Evolutionary conservation across 1,140 invertebrate genomes (phyloP).

Genomic region (Drosophila arizonae): DNA sequence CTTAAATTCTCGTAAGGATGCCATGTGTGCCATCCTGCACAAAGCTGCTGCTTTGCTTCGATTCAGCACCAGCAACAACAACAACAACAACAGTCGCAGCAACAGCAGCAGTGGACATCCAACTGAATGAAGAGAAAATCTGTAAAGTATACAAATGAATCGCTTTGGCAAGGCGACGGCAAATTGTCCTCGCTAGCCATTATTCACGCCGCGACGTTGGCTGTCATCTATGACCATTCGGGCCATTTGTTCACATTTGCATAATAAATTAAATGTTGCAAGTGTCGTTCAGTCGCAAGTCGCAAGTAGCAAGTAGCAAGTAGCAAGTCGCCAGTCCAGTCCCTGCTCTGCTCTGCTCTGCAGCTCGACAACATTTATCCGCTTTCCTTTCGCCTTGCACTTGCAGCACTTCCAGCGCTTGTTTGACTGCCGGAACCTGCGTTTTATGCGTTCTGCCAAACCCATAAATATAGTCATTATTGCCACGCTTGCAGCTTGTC

Average conservation of each 20-base stretch:
- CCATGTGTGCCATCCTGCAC: constrained; percentile 26
- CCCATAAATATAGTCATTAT: constrained; percentile 72
- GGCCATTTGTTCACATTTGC: constrained; percentile 79
- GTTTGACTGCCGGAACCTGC: constrained; percentile 41
- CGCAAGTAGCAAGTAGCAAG: neutral
- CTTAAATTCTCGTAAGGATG: constrained; percentile 53
- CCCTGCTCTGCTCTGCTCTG: constrained; percentile 32
- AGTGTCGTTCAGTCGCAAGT: constrained; percentile 59
- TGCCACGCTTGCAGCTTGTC: constrained; percentile 41
- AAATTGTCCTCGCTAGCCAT: constrained; percentile 65
- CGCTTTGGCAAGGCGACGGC: constrained; percentile 26
- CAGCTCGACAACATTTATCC: constrained; percentile 46
- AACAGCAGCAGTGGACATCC: constrained; percentile 17
- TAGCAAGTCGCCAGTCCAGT: constrained; percentile 29
- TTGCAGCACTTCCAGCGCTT: constrained; percentile 23
- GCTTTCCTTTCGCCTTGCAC: constrained; percentile 19
- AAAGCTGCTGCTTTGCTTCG: constrained; percentile 19
- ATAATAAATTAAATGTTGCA: constrained; percentile 81
- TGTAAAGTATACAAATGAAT: constrained; percentile 36
- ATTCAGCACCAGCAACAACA: neutral
- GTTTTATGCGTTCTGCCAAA: constrained; percentile 67
- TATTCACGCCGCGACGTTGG: constrained; percentile 52
- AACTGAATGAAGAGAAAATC: constrained; percentile 34
- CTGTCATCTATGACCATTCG: constrained; percentile 73
- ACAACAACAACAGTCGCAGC: too few species aligned